A percentile compares a stretch with the other conserved stretches of the same genome.
Evolutionary conservation across 2,888 invertebrate genomes (phyloP).

Genomic region (Sminthurinus aureus): DNA sequence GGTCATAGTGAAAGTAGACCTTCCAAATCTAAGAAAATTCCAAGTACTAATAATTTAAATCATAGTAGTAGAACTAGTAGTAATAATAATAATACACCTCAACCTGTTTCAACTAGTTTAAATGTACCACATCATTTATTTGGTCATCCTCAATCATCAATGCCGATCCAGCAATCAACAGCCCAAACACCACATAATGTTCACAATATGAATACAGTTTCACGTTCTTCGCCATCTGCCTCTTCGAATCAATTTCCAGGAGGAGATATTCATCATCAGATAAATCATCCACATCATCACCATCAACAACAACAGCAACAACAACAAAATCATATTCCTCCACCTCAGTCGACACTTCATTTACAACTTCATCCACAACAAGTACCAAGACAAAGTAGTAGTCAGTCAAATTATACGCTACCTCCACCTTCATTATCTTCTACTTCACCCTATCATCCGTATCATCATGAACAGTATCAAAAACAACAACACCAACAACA

Average conservation of each 20-base stretch:
- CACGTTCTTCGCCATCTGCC: background rate
- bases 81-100: constrained; percentile 8
- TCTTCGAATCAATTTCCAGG: constrained; percentile 5
- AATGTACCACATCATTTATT: constrained; percentile 39
- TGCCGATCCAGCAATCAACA: background rate
- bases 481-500: constrained; percentile 42
- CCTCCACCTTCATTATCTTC: constrained; percentile 44
- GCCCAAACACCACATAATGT: constrained; percentile 18
- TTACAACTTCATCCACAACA: constrained; percentile 58
- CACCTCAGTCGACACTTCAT: constrained; percentile 45
- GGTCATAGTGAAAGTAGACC: background rate
- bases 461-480: constrained; percentile 34
- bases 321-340: constrained; percentile 40
- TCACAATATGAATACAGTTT: constrained; percentile 16
- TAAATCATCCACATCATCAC: constrained; percentile 5
- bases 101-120: constrained; percentile 1
- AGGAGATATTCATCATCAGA: background rate
- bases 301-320: constrained; percentile 50
- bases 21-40: constrained; percentile 32
- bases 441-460: constrained; percentile 30
- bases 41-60: constrained; percentile 5
- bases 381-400: constrained; percentile 54
- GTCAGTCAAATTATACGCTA: constrained; percentile 49
- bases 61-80: background rate
- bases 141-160: constrained; percentile 26